Percentiles rank a stretch among this genome's conserved stretches.
Conservation (phyloP, 2,797 vertebrate genomes). For the Pitangus sulphuratus region DNA sequence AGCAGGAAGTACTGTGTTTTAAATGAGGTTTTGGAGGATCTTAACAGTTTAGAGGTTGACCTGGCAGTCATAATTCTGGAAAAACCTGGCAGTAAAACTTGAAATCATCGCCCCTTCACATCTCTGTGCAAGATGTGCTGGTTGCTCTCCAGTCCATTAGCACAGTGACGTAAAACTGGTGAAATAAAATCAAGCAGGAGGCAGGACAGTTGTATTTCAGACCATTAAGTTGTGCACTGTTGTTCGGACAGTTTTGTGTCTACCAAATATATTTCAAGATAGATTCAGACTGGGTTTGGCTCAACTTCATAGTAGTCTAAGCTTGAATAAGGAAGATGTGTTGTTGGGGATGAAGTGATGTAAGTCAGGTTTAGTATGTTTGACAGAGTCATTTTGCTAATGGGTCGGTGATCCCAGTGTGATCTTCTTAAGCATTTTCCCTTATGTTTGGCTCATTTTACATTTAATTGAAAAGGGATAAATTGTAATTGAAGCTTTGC, state of each 20-base stretch:
- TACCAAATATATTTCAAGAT: background rate
- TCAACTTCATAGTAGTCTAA: background rate
- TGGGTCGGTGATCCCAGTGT: background rate
- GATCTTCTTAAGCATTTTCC: background rate
- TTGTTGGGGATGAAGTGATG: background rate
- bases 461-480: background rate
- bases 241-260: background rate
- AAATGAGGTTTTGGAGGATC: background rate
- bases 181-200: conserved; percentile 5
- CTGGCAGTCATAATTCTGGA: background rate
- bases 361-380: background rate
- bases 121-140: background rate
- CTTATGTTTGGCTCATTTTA: background rate
- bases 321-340: background rate
- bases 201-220: background rate
- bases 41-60: conserved; percentile 19
- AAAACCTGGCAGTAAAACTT: conserved; percentile 6
- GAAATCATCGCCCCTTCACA: background rate
- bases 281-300: background rate
- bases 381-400: background rate
- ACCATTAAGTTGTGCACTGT: background rate
- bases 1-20: background rate
- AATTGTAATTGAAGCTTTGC: background rate
- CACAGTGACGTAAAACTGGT: background rate
- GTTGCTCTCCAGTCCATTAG: background rate